phyloP scores from a whole-genome alignment of 1,140 invertebrate species.

The Pseudomyrmex concolor region DNA sequence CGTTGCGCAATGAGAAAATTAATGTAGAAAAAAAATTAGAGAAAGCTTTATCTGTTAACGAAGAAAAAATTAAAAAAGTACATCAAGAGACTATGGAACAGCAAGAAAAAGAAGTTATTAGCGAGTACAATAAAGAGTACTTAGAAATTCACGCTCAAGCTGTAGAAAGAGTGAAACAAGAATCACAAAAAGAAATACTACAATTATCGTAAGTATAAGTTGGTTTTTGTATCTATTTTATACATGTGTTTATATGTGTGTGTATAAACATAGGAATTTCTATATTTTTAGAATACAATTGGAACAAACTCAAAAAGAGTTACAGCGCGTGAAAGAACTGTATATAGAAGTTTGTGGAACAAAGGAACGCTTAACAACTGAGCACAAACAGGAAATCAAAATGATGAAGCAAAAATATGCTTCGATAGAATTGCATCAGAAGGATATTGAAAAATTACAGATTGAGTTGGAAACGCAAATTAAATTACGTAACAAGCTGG shows the following conservation, averaged over 20 bases:
- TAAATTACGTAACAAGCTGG: constrained; percentile 75
- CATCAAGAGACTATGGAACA: constrained; percentile 76
- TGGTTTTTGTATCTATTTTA: not conserved
- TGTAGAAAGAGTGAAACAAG: constrained; percentile 78
- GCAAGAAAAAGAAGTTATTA: constrained; percentile 73
- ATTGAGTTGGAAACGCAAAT: constrained; percentile 75
- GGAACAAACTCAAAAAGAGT: constrained; percentile 81
- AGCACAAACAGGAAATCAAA: constrained; percentile 80
- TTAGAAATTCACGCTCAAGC: constrained; percentile 81
- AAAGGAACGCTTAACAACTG: constrained; percentile 78
- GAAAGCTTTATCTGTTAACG: constrained; percentile 76
- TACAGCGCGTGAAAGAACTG: constrained; percentile 81
- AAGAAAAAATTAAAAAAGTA: constrained; percentile 76
- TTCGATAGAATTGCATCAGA: constrained; percentile 71
- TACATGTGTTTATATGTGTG: too few relatives aligned
- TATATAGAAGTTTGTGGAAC: constrained; percentile 83
- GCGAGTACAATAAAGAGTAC: constrained; percentile 81
- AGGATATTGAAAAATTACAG: constrained; percentile 73
- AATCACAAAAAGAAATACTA: constrained; percentile 79
- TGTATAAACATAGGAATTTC: constrained; percentile 28
- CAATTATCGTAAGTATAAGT: constrained; percentile 78
- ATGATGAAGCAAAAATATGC: constrained; percentile 76
- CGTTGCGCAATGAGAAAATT: constrained; percentile 75
- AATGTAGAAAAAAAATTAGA: constrained; percentile 77
- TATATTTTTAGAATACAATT: constrained; percentile 80